Evolutionary conservation across 1,140 invertebrate genomes (phyloP).

Genomic region (Zophobas atratus): DNA sequence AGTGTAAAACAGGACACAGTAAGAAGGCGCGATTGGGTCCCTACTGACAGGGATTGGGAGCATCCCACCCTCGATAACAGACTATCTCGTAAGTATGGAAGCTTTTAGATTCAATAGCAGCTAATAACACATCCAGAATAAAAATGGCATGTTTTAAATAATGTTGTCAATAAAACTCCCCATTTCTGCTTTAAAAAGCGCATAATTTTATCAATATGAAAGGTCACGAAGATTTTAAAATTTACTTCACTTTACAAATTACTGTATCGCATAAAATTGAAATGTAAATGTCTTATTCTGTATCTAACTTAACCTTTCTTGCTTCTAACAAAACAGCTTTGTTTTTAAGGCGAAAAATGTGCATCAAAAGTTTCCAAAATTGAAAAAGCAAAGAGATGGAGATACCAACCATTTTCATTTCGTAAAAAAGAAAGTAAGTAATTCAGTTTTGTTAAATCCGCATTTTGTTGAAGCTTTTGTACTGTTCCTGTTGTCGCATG

Average conservation of each 20-base stretch:
- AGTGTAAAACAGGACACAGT: conserved; percentile 59
- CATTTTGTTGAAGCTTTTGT: conserved; percentile 1
- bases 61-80: conserved; percentile 62
- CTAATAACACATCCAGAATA: no score
- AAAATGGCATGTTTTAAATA: no score
- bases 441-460: neutral
- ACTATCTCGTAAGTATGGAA: conserved; percentile 62
- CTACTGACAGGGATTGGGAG: conserved; percentile 62
- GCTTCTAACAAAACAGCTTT: conserved; percentile 31
- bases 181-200: neutral
- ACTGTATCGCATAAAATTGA: no score
- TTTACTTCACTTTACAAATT: no score
- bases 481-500: neutral
- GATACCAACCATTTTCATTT: conserved; percentile 42
- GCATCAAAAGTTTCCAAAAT: conserved; percentile 36
- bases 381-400: conserved; percentile 11
- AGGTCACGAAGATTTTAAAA: no score
- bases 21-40: conserved; percentile 56
- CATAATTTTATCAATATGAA: no score
- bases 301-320: neutral
- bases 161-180: neutral
- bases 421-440: conserved; percentile 40
- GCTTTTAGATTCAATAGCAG: neutral
- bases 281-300: neutral
- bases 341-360: conserved; percentile 31